These are phyloP conservation scores for Alcedo quadribrachys DNA, from an alignment of 2,797 vertebrate species.

Conservation along the genomic window DNA sequence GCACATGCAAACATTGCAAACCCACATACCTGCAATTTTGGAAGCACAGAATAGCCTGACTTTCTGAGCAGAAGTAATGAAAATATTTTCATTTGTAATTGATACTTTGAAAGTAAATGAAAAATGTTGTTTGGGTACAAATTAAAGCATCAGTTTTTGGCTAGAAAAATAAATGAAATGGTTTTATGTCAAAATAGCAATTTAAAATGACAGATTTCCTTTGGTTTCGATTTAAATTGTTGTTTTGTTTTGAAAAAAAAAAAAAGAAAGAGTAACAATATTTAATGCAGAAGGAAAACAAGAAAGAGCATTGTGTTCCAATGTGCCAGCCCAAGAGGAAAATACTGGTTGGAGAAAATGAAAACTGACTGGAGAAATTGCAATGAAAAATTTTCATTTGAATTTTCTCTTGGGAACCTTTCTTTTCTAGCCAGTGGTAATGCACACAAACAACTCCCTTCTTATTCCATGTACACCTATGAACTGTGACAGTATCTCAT, in stretches of 20 bases:
- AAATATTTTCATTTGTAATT: slow-evolving; percentile 65
- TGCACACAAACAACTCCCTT: fast-evolving
- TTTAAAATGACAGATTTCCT: slow-evolving; percentile 52
- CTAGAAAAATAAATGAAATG: slow-evolving; percentile 45
- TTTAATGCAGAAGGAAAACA: not conserved
- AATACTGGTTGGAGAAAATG: not conserved
- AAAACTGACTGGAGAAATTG: slow-evolving; percentile 7
- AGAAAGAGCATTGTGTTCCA: slow-evolving; percentile 35
- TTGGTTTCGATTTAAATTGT: slow-evolving; percentile 13
- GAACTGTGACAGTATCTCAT: not conserved
- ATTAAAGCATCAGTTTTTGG: slow-evolving; percentile 45
- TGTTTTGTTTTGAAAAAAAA: slow-evolving; percentile 30
- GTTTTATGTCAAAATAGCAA: slow-evolving; percentile 35
- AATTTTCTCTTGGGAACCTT: slow-evolving; percentile 10
- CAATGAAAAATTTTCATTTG: slow-evolving; percentile 13
- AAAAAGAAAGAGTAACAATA: not conserved
- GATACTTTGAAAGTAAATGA: slow-evolving; percentile 62
- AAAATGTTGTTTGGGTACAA: slow-evolving; percentile 47
- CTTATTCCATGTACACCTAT: not conserved
- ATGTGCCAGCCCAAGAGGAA: not conserved
- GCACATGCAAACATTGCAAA: not conserved
- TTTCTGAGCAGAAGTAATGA: slow-evolving; percentile 1
- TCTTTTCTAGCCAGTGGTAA: not conserved
- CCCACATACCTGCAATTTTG: not conserved
- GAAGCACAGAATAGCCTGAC: not conserved